Percentiles rank a stretch among this genome's conserved stretches.
phyloP scores from a whole-genome alignment of 1,140 invertebrate genomes.

The Pogonomyrmex californicus region DNA sequence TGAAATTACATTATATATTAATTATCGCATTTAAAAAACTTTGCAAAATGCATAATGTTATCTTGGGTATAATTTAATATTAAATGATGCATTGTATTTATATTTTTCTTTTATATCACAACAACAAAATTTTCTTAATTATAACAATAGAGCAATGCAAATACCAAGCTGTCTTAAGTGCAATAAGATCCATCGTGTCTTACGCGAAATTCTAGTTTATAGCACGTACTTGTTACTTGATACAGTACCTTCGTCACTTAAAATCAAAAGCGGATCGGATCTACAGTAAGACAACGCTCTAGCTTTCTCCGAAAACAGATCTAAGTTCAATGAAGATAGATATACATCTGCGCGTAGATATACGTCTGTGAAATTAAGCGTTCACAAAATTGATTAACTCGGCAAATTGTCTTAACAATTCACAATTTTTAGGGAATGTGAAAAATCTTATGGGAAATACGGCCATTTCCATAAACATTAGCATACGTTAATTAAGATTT shows the following conservation, averaged over 20 bases:
- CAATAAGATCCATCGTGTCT: constrained; percentile 24
- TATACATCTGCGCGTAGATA: neutral
- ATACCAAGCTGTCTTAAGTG: constrained; percentile 46
- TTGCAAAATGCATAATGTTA: neutral
- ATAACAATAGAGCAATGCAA: neutral
- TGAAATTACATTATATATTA: too few species aligned
- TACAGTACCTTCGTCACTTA: constrained; percentile 10
- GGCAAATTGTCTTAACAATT: neutral
- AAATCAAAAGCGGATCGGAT: constrained; percentile 34
- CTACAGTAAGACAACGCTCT: neutral
- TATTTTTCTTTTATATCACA: neutral
- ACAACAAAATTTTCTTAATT: neutral
- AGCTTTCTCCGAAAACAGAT: neutral
- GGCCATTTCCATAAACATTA: neutral
- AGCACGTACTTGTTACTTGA: constrained; percentile 41
- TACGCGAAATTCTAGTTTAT: constrained; percentile 30
- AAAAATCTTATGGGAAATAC: constrained; percentile 4
- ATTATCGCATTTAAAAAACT: neutral
- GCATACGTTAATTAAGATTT: constrained; percentile 4
- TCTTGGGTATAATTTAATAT: neutral
- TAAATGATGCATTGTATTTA: neutral
- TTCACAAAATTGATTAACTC: neutral
- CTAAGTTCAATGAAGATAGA: neutral
- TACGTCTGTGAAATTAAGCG: neutral
- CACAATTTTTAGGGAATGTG: neutral